Conservation (phyloP, 2,888 invertebrate species). For the Pterobdella sp. region DNA sequence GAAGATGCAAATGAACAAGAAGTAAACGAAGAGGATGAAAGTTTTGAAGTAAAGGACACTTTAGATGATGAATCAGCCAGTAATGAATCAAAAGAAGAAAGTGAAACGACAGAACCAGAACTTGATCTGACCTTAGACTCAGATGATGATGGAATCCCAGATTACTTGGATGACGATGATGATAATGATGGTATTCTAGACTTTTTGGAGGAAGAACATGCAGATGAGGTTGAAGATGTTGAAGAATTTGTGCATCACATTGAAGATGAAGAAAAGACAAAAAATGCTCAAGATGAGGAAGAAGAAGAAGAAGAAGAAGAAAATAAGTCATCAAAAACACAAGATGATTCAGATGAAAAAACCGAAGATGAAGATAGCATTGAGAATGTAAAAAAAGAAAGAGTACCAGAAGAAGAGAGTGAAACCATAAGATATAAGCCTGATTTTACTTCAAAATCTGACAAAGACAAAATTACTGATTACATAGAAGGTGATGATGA, state of each 20-base stretch:
- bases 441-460: constrained; percentile 33
- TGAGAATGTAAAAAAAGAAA: constrained; percentile 34
- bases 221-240: constrained; percentile 34
- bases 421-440: constrained; percentile 32
- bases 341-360: constrained; percentile 10
- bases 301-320: constrained; percentile 5
- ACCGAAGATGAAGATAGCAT: background rate
- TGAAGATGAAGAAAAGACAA: constrained; percentile 37
- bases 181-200: constrained; percentile 37
- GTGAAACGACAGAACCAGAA: background rate
- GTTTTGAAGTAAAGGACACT: constrained; percentile 29
- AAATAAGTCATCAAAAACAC: background rate
- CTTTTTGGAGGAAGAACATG: constrained; percentile 33
- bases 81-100: constrained; percentile 15
- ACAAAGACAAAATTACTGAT: constrained; percentile 42
- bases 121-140: constrained; percentile 32
- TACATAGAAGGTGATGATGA: constrained; percentile 35
- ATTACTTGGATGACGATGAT: constrained; percentile 34
- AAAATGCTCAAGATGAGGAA: constrained; percentile 10
- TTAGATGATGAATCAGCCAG: constrained; percentile 30
- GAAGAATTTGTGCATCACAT: constrained; percentile 43
- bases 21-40: constrained; percentile 17
- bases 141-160: constrained; percentile 33
- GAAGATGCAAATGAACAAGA: constrained; percentile 36
- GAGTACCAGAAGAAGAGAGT: too few relatives aligned